phyloP scores from a whole-genome alignment of 2,113 vertebrate genomes.

The Aepyceros melampus region DNA sequence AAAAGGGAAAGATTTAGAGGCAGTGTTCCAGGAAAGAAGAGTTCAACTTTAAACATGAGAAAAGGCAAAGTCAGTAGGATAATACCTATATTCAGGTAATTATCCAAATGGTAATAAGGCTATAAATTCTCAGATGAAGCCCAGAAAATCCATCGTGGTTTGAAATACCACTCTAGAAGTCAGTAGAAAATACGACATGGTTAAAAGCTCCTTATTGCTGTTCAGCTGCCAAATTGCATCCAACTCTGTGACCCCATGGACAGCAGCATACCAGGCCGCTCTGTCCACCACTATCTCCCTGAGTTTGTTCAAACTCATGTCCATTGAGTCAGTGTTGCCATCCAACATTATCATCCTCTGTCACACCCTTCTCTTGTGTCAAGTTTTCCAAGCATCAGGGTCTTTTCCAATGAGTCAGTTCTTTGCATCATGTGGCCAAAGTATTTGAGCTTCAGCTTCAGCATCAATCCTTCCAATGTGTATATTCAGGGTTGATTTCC shows the following conservation, averaged over 20 bases:
- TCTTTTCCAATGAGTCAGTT: background rate
- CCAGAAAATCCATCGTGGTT: background rate
- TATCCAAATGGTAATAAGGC: background rate
- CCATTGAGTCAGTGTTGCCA: background rate
- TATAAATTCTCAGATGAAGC: background rate
- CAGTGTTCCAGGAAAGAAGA: background rate
- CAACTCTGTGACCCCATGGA: background rate
- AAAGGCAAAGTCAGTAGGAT: background rate
- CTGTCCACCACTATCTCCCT: background rate
- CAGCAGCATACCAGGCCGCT: background rate
- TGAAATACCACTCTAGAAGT: background rate
- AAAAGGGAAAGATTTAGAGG: background rate
- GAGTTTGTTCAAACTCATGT: background rate
- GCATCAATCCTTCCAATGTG: background rate
- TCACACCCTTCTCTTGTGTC: background rate
- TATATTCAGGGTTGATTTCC: background rate
- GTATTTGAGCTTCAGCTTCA: background rate
- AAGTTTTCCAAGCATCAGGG: background rate
- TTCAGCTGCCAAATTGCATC: background rate
- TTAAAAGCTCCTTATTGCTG: background rate
- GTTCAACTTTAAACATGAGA: background rate
- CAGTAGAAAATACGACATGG: background rate
- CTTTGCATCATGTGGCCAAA: background rate
- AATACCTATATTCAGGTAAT: background rate
- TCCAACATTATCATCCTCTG: background rate